These are phyloP conservation scores for Engraulis encrasicolus DNA, from an alignment of 2,113 vertebrate genomes.

Conservation along the genomic window DNA sequence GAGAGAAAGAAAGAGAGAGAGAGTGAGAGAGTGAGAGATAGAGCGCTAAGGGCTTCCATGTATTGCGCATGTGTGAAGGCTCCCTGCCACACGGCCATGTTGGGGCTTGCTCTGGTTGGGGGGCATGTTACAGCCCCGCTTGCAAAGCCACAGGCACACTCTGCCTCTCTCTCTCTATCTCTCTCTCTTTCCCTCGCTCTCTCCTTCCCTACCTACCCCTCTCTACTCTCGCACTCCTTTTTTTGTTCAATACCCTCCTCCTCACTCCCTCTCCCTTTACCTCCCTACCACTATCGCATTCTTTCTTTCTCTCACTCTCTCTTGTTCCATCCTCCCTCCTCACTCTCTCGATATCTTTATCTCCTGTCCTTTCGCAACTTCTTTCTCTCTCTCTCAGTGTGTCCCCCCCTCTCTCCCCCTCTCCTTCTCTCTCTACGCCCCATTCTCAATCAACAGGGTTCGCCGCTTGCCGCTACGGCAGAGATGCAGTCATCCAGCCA, in stretches of 20 bases:
- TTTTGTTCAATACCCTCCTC: too few relatives aligned
- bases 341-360: too few relatives aligned
- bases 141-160: slow-evolving; percentile 21
- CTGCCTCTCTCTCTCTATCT: neutral
- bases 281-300: too few relatives aligned
- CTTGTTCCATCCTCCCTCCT: too few relatives aligned
- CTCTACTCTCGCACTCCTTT: too few relatives aligned
- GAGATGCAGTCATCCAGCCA: neutral
- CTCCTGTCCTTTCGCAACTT: too few relatives aligned
- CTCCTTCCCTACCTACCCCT: neutral
- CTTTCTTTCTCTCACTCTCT: too few relatives aligned
- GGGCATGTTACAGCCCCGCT: slow-evolving; percentile 33
- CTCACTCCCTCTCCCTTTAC: too few relatives aligned
- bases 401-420: neutral
- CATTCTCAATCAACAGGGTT: slow-evolving; percentile 4
- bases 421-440: neutral
- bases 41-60: neutral
- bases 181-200: neutral
- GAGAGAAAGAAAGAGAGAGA: neutral
- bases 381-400: neutral
- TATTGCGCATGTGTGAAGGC: neutral
- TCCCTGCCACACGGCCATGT: slow-evolving; percentile 20
- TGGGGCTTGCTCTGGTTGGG: neutral
- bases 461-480: too few relatives aligned
- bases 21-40: neutral